Evolutionary conservation across 2,888 invertebrate species (phyloP), one percentile per base, ranked within the genome.

Genomic region (Pristionchus mayeri): DNA sequence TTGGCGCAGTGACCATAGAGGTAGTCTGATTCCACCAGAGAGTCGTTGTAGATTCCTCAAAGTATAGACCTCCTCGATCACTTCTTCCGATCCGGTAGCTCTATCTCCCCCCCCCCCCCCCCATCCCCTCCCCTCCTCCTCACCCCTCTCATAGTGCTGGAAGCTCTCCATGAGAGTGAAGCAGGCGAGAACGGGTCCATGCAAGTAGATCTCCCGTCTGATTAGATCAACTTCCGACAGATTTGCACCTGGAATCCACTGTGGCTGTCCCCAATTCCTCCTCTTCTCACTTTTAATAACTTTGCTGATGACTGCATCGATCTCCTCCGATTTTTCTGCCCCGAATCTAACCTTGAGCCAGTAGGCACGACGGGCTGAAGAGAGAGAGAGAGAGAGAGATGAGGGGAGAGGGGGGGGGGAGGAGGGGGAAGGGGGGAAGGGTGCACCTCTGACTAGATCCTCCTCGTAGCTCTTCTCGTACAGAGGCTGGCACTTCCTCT

Each of bases 1-100:
- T 88, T 89, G 2, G 87, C 89, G 60, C 90, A 90, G 76, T 90
- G 90, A 3, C 90, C 90, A 60, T 90, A 90, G 13, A 90, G 85
- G 24, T 86, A 84, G 30, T 86, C 85, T 13, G 88, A 87, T 18
- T 87, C 67, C 13, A 84, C 80, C 2, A 88, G 88, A 40, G 86
- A 50, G 16, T 87, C 67, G 27, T 85, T 84, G 75, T 89, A 89
- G 34, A 89, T 90, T 24, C 89, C 89, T 89, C 40, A 48, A 89
- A 87, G 60, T 27, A 50, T 2, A 40, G 7, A 1, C 13, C 21
- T 37, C 21, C 2, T 52, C 21, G 13, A 3, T 57, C 54, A 54
- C 34, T 0, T 44, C n/a, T n/a, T n/a, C n/a, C n/a, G n/a, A n/a
- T n/a, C n/a, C n/a, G n/a, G n/a, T n/a, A n/a, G n/a, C n/a, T n/a